Conservation (phyloP, 2,113 vertebrate species). For the Labeo rohita region DNA sequence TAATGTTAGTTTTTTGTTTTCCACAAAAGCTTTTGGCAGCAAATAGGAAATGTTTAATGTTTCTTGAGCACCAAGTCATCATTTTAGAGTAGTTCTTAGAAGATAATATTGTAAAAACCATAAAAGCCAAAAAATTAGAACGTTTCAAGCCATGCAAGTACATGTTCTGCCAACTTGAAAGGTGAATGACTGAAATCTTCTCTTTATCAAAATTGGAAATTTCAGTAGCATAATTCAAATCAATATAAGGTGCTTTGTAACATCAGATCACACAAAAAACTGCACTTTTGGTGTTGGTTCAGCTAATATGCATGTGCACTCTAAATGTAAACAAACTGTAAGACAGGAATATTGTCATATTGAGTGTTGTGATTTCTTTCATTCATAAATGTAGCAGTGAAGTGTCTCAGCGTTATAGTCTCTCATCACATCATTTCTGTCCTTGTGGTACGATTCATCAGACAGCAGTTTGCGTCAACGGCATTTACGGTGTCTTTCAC, state of each 20-base stretch:
- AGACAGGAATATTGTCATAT: background rate
- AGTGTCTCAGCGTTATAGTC: background rate
- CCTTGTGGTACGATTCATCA: background rate
- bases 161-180: no score
- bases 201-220: no score
- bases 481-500: no score
- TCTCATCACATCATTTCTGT: background rate
- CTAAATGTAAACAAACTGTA: background rate
- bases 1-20: background rate
- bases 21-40: background rate
- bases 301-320: background rate
- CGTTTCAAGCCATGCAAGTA: no score
- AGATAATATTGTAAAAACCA: no score
- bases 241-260: no score
- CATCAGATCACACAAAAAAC: no score
- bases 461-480: no score
- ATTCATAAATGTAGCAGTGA: background rate
- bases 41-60: background rate
- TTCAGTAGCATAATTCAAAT: no score
- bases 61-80: background rate
- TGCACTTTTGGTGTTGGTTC: no score
- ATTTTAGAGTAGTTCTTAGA: background rate
- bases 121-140: no score
- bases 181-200: no score
- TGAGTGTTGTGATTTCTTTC: background rate